Evolutionary conservation across 2,113 vertebrate genomes (phyloP).

Genomic region (Chauna torquata): DNA sequence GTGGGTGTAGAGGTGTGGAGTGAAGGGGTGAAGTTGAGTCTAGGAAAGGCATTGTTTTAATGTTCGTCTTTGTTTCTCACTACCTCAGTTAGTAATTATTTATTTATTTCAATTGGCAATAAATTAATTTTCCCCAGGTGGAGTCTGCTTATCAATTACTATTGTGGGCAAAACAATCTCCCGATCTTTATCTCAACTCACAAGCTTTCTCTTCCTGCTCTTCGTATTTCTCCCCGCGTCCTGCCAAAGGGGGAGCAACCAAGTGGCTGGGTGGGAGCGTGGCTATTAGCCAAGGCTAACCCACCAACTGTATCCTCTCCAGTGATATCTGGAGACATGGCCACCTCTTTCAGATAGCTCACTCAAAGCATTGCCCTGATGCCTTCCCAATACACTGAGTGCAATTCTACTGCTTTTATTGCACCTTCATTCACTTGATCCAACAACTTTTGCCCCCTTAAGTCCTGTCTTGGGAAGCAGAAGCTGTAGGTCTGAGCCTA

Average conservation of each 20-base stretch:
- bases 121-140: not conserved
- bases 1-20: not conserved
- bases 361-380: not conserved
- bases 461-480: not conserved
- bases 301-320: no score
- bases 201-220: no score
- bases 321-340: not conserved
- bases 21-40: not conserved
- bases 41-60: not conserved
- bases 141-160: not conserved
- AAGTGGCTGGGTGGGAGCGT: no score
- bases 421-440: not conserved
- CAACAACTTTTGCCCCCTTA: not conserved
- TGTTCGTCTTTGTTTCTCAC: not conserved
- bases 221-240: no score
- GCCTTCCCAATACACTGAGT: not conserved
- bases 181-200: no score
- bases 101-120: not conserved
- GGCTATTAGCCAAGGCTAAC: no score
- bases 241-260: no score
- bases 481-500: no score
- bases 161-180: no score
- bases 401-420: not conserved
- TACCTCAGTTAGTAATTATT: not conserved
- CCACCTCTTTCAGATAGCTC: not conserved